phyloP scores from a whole-genome alignment of 2,113 vertebrate species.

The Lichenostomus cassidix region DNA sequence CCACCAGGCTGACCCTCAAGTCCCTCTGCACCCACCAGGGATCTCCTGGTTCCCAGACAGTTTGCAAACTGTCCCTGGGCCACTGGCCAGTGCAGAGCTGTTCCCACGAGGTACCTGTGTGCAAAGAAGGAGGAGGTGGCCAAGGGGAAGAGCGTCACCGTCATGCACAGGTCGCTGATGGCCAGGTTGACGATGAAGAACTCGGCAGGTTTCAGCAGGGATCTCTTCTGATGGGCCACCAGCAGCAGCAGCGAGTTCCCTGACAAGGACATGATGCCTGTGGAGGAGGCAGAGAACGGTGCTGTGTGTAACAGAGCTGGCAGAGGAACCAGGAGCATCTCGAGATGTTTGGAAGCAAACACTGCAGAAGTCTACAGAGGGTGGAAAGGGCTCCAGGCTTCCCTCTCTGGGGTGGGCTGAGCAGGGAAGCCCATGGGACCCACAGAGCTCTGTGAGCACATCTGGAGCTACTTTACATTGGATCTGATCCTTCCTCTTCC shows the following conservation, averaged over 20 bases:
- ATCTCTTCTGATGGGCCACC: slow-evolving; percentile 84
- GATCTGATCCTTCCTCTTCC: not conserved
- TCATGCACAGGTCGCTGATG: slow-evolving; percentile 86
- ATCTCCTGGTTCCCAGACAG: not conserved
- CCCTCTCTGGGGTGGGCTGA: not conserved
- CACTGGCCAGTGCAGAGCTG: rapidly evolving
- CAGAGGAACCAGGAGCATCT: not conserved
- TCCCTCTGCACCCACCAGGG: not conserved
- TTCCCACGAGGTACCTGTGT: slow-evolving; percentile 76
- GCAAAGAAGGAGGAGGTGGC: slow-evolving; percentile 80
- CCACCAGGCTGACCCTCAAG: not conserved
- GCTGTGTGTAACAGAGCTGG: not conserved
- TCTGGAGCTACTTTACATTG: not conserved
- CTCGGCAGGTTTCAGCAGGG: slow-evolving; percentile 84
- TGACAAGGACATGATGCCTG: slow-evolving; percentile 70
- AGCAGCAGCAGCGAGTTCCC: slow-evolving; percentile 83
- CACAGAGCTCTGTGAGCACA: not conserved
- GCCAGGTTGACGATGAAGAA: slow-evolving; percentile 86
- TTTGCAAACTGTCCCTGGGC: not conserved
- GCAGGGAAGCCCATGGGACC: not conserved
- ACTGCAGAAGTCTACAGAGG: not conserved
- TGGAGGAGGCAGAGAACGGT: not conserved
- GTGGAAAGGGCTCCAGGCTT: not conserved
- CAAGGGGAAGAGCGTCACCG: slow-evolving; percentile 78
- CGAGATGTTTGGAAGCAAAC: not conserved